Conservation (phyloP, 2,888 invertebrate species). For the Trichogramma evanescens region DNA sequence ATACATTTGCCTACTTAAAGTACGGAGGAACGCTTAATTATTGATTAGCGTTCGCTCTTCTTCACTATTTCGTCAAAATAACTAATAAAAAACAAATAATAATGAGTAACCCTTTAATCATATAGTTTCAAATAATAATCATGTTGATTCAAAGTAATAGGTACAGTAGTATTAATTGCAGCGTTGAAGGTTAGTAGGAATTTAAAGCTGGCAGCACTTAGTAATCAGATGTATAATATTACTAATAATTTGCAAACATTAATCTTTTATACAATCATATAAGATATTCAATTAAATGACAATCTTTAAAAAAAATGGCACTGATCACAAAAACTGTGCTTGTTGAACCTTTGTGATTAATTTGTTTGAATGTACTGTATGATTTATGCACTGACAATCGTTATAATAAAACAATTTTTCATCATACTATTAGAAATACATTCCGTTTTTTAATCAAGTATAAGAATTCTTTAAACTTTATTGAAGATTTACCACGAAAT, state of each 20-base stretch:
- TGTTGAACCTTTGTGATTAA: too few relatives aligned
- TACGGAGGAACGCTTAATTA: constrained; percentile 9
- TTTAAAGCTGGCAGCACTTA: constrained; percentile 46
- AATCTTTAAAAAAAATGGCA: constrained; percentile 41
- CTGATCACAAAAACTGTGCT: constrained; percentile 34
- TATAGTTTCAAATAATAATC: constrained; percentile 41
- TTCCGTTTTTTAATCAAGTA: too few relatives aligned
- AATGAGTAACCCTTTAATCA: too few relatives aligned
- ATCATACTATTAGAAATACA: too few relatives aligned
- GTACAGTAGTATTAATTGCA: constrained; percentile 35
- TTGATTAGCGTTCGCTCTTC: constrained; percentile 16
- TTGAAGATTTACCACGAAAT: too few relatives aligned
- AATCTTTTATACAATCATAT: constrained; percentile 22
- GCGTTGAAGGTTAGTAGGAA: constrained; percentile 36
- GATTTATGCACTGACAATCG: too few relatives aligned
- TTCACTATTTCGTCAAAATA: constrained; percentile 36
- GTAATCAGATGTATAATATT: constrained; percentile 39
- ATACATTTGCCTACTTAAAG: constrained; percentile 25
- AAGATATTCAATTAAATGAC: constrained; percentile 38
- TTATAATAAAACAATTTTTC: too few relatives aligned
- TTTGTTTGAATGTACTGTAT: too few relatives aligned
- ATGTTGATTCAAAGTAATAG: constrained; percentile 42
- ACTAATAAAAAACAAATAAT: constrained; percentile 34
- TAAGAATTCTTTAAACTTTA: too few relatives aligned
- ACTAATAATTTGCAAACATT: too few relatives aligned